phyloP scores from a whole-genome alignment of 2,797 vertebrate genomes.

The Poeciliopsis infans region DNA sequence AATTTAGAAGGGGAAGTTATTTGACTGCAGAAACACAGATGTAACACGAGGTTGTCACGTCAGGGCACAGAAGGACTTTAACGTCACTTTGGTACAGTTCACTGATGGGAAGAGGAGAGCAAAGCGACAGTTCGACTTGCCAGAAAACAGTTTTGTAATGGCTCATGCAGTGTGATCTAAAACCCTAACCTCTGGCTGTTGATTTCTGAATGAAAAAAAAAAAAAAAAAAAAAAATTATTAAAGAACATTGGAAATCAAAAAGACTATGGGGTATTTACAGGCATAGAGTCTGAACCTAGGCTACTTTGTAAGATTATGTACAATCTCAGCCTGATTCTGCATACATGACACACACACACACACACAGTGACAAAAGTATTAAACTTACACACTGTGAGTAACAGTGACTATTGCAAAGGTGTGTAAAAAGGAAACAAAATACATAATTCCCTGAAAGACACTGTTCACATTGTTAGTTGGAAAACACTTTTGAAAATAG shows the following conservation, averaged over 20 bases:
- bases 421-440: background rate
- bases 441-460: background rate
- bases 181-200: conserved; percentile 8
- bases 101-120: background rate
- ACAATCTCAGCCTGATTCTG: background rate
- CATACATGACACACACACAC: background rate
- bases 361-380: background rate
- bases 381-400: background rate
- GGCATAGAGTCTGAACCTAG: background rate
- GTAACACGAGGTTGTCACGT: background rate
- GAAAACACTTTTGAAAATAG: background rate
- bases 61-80: conserved; percentile 7
- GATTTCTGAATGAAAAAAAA: background rate
- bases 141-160: conserved; percentile 7
- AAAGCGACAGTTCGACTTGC: conserved; percentile 19
- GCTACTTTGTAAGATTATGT: background rate
- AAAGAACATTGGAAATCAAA: conserved; percentile 7
- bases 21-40: conserved; percentile 11
- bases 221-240: background rate
- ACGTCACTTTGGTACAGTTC: conserved; percentile 5
- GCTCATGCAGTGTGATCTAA: conserved; percentile 12
- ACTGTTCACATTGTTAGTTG: background rate
- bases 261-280: background rate
- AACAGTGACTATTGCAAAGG: background rate
- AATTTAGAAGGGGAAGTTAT: conserved; percentile 10